Evolutionary conservation across 2,113 vertebrate species (phyloP).

Genomic region (Barbus barbus): DNA sequence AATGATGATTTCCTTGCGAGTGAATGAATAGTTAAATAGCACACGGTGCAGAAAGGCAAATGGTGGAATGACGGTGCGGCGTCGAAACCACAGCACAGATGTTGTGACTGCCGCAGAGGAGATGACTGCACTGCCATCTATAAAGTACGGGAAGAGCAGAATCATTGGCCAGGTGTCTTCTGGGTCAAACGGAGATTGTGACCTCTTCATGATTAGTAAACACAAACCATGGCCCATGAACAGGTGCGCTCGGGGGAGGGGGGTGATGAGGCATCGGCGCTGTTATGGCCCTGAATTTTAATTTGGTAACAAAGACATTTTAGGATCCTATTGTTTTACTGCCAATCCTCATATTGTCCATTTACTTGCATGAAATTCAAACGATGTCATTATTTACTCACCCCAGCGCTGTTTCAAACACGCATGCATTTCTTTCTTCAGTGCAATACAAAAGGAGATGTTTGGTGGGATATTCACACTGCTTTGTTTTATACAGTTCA

Average conservation of each 20-base stretch:
- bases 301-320: conserved; percentile 18
- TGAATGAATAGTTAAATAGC: conserved; percentile 29
- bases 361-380: not conserved
- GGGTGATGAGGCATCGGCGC: not conserved
- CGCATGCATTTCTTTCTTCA: not conserved
- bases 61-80: not conserved
- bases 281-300: conserved; percentile 38
- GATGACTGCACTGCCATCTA: conserved; percentile 2
- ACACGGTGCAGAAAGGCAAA: not conserved
- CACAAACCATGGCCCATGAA: conserved; percentile 33
- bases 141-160: conserved; percentile 3
- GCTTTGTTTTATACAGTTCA: not conserved
- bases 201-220: conserved; percentile 43
- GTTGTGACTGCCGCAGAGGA: conserved; percentile 25
- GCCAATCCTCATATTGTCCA: not conserved
- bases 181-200: conserved; percentile 22
- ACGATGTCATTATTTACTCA: not conserved
- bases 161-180: conserved; percentile 28
- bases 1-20: conserved; percentile 28
- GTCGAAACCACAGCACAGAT: conserved; percentile 39
- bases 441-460: not conserved
- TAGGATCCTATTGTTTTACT: not conserved
- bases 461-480: not conserved
- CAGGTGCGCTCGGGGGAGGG: not conserved
- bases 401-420: not conserved